Evolutionary conservation across 1,140 invertebrate genomes (phyloP), one percentile per base, ranked within the genome.

Genomic region (Vanessa tameamea): DNA sequence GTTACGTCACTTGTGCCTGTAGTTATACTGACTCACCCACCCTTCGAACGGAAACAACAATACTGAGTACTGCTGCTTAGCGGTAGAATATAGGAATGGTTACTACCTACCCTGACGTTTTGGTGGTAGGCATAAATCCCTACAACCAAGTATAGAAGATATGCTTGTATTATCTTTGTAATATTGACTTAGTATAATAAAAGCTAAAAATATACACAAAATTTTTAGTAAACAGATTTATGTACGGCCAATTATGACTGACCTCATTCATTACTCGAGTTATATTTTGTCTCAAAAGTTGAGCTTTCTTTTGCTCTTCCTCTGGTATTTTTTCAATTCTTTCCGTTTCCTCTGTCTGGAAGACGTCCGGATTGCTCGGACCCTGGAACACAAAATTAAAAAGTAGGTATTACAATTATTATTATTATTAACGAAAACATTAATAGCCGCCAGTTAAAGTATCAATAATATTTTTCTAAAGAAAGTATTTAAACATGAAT

Each of bases 351-450:
- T 94, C 84, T 12, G 88, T 55, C 71, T 94, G 94, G 80, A 97
- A 97, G 0, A 97, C 95, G 81, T 97, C 94, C 0, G 96, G 95
- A 90, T 96, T 95, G 7, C 78, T 64, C 15, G 96, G 96, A 13
- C 96, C 96, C 93, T 95, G 75, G 51, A 68, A 69, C 12, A 14
- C 48, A 6, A 69, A 47, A 14, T 51, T 13, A 57, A 9, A 55
- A 11, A 16, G 4, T 13, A 53, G n/a, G 13, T 31, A 31, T 31
- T 31, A 31, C 0, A 31, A 20, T 20, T 0, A 20, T 20, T 20
- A 20, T 20, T n/a, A n/a, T n/a, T n/a, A n/a, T n/a, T n/a, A n/a
- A n/a, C n/a, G n/a, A n/a, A n/a, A n/a, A n/a, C n/a, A n/a, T n/a
- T n/a, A n/a, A n/a, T n/a, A n/a, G n/a, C n/a, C n/a, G n/a, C n/a